Evolutionary conservation across 2,888 invertebrate species (phyloP), one percentile per base, ranked within the genome.

Genomic region (Caenorhabditis sp.): DNA sequence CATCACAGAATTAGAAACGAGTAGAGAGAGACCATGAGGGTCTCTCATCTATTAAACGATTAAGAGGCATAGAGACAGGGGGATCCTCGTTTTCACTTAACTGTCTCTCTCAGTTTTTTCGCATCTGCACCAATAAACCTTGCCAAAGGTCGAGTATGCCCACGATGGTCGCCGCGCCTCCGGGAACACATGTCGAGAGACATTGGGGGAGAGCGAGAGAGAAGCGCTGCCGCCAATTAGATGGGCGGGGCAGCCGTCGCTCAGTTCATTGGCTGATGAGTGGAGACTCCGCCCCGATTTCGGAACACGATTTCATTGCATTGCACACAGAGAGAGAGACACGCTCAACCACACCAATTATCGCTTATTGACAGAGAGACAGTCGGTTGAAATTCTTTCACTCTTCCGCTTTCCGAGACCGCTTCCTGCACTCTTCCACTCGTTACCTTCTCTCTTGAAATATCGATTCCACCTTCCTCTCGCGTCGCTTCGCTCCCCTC

Each of bases 81-180:
- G 32, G 40, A 58, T 70, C 71, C 47, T 72, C 62, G 47, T 50
- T 50, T 72, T 72, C 72, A 72, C 64, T 72, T 72, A 64, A 72
- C 64, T 64, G 72, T 61, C 53, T 53, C n/a, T n/a, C 32, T n/a
- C 58, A 26, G 56, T 58, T 44, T 68, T 55, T 60, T n/a, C n/a
- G 60, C 60, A 40, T 60, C 18, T 15, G 53, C 55, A 50, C 70
- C 78, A 70, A 79, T 79, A 79, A 79, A 79, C 78, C 78, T 79
- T 79, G 78, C 65, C 78, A 70, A 79, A 79, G 78, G 78, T 79
- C 74, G 74, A 65, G 65, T 58, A 60, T 51, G 35, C 18, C 53
- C 9, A 24, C 26, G 18, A 28, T 15, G 68, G 68, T 20, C 58
- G 20, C 40, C 40, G 40, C 40, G 40, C 40, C 40, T 40, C 2